Evolutionary conservation across 2,888 invertebrate genomes (phyloP).

Genomic region (Agrotis ipsilon): DNA sequence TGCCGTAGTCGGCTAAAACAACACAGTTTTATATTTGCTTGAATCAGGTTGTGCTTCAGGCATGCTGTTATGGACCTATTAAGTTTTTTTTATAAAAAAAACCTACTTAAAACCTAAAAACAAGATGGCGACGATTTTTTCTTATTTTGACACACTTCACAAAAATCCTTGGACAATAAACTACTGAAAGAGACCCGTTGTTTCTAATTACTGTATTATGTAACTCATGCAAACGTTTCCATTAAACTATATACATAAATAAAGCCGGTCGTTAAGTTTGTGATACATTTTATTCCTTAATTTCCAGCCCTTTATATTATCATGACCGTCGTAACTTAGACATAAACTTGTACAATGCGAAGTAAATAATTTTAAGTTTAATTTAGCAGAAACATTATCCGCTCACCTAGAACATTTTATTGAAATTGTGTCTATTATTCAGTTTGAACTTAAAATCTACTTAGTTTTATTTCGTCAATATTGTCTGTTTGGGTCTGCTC

Average conservation of each 20-base stretch:
- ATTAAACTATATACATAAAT: slow-evolving; percentile 21
- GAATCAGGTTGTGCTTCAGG: no score
- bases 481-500: not conserved
- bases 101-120: no score
- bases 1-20: no score
- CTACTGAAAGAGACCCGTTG: not conserved
- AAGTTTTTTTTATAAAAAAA: no score
- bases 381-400: slow-evolving; percentile 35
- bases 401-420: slow-evolving; percentile 30
- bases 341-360: slow-evolving; percentile 29
- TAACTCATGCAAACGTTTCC: not conserved
- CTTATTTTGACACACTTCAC: no score
- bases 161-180: no score
- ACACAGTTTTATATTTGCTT: no score
- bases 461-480: not conserved
- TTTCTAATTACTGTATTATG: not conserved
- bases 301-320: slow-evolving; percentile 7
- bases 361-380: slow-evolving; percentile 27
- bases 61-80: no score
- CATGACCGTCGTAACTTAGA: slow-evolving; percentile 23
- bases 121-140: no score
- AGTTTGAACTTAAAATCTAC: not conserved
- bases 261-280: not conserved
- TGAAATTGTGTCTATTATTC: slow-evolving; percentile 18
- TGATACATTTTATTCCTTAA: slow-evolving; percentile 22